phyloP scores from a whole-genome alignment of 2,888 invertebrate species.

The Anoncus sp. region DNA sequence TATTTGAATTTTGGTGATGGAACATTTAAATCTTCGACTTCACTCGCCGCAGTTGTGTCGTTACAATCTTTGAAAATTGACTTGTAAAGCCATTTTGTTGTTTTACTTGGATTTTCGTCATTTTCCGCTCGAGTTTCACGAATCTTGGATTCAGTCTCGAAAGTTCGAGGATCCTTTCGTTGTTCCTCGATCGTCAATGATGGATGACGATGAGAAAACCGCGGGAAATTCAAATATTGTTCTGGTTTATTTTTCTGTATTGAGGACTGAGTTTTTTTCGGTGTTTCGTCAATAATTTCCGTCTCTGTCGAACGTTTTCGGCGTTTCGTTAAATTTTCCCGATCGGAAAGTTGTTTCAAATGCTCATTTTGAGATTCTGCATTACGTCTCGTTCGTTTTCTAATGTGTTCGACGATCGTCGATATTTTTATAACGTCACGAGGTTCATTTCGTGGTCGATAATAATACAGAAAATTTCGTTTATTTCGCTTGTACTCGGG shows the following conservation, averaged over 20 bases:
- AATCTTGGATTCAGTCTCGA: slow-evolving; percentile 10
- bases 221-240: slow-evolving; percentile 9
- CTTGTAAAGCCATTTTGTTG: slow-evolving; percentile 40
- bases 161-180: not conserved
- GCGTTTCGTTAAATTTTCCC: slow-evolving; percentile 10
- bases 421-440: slow-evolving; percentile 56
- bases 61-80: slow-evolving; percentile 65
- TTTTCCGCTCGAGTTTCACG: slow-evolving; percentile 13
- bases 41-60: slow-evolving; percentile 58
- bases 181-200: too few relatives aligned
- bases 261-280: not conserved
- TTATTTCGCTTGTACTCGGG: slow-evolving; percentile 67
- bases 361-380: not conserved
- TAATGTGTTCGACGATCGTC: slow-evolving; percentile 60
- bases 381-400: slow-evolving; percentile 23
- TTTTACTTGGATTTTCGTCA: not conserved
- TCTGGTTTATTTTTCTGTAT: too few relatives aligned
- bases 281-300: not conserved
- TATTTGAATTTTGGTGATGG: slow-evolving; percentile 41
- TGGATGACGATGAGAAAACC: slow-evolving; percentile 35
- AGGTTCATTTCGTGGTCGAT: slow-evolving; percentile 5
- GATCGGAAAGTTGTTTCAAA: not conserved
- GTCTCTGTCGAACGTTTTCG: slow-evolving; percentile 39
- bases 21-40: slow-evolving; percentile 64
- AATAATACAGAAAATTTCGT: slow-evolving; percentile 57